Base-by-base conservation (phyloP, 53 echinoderm and acorn worm species). In the Echinometra lucunter region DNA sequence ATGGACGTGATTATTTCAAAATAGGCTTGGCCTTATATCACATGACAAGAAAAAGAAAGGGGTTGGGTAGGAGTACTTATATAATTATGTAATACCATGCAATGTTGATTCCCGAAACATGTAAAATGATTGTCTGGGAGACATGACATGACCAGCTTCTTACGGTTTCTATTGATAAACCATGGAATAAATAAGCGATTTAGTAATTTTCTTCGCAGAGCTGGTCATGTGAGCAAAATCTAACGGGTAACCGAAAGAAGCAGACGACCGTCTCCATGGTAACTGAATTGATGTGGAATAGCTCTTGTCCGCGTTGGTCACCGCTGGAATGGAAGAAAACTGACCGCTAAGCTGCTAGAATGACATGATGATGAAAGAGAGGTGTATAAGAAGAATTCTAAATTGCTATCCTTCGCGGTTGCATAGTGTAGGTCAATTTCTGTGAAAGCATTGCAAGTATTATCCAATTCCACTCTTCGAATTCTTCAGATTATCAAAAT, bases 271-370 rank as follows among this genome's bases (percentile, higher is more conserved):
- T 85, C 49, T 28, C 85, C 28, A 85, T 85, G 49, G 85, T 21
- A 49, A 85, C 85, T 49, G 12, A n/a, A 83, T 1, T 21, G 49
- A 44, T 28, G 85, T 49, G 85, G 11, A 83, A 7, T 6, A 75
- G 45, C n/a, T n/a, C 28, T 63, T 57, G 38, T 89, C 38, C 89
- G 89, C 89, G 89, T 89, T 89, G 89, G 89, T 89, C 89, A 89
- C 89, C 89, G 25, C 89, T 89, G 89, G 89, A 89, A 89, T 89
- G 89, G 30, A 4, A 35, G 49, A 19, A n/a, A 11, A 57, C 89
- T 89, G 89, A 89, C 89, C 89, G 60, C 89, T 57, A 89, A 60
- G 85, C 85, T 85, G 13, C 49, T 60, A 0, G 27, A 38, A 58
- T 89, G 57, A 89, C 89, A 35, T 8, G 38, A 57, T 60, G 89